Percentiles rank a stretch among this genome's conserved stretches.
These are phyloP conservation scores for Hippoglossus hippoglossus DNA, from an alignment of 2,797 vertebrate species.

Conservation along the genomic window DNA sequence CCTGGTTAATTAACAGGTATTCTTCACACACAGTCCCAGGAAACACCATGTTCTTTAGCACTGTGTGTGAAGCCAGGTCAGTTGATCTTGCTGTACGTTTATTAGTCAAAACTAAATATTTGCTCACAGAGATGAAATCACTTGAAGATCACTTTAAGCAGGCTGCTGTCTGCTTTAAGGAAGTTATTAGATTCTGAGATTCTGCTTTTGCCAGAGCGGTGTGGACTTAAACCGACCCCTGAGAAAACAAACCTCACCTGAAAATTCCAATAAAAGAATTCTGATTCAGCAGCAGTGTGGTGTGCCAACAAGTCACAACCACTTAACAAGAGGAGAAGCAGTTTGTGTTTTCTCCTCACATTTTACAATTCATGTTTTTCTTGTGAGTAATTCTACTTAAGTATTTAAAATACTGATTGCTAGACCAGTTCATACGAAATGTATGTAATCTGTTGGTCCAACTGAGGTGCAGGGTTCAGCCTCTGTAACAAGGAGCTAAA, in stretches of 20 bases:
- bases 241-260: not conserved
- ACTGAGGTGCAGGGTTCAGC: too few species aligned
- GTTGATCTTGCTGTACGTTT: conserved; percentile 12
- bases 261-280: not conserved
- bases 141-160: not conserved
- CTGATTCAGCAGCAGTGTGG: too few species aligned
- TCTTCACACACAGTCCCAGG: conserved; percentile 37
- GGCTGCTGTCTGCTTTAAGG: too few species aligned
- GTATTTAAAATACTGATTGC: too few species aligned
- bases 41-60: conserved; percentile 12
- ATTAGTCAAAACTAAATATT: conserved; percentile 20
- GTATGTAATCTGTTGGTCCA: too few species aligned
- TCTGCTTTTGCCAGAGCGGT: not conserved
- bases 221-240: not conserved
- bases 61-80: conserved; percentile 19
- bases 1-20: conserved; percentile 71
- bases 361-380: too few species aligned
- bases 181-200: not conserved
- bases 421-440: too few species aligned
- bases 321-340: too few species aligned
- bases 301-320: too few species aligned
- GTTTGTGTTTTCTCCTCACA: not conserved
- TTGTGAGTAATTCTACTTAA: too few species aligned
- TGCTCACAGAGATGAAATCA: not conserved
- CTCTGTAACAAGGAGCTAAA: too few species aligned